These are phyloP conservation scores for Spodoptera picta DNA, from an alignment of 2,888 invertebrate species.

Conservation along the genomic window DNA sequence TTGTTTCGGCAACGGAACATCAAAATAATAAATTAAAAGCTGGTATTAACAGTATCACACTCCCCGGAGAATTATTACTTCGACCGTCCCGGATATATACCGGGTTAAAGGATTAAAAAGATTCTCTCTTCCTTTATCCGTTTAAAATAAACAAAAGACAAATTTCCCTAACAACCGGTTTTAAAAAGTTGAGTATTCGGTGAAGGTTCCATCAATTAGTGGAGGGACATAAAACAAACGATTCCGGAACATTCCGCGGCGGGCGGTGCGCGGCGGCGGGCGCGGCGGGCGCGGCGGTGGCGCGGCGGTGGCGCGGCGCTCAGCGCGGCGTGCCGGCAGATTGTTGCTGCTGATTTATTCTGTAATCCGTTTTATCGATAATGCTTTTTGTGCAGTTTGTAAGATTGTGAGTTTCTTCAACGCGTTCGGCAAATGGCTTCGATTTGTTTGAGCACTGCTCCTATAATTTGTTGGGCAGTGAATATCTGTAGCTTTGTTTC, in stretches of 20 bases:
- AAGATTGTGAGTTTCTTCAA: conserved; percentile 32
- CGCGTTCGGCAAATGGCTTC: conserved; percentile 14
- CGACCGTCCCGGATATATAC: conserved; percentile 12
- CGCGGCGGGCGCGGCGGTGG: conserved; percentile 4
- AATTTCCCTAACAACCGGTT: conserved; percentile 40
- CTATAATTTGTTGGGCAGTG: conserved; percentile 12
- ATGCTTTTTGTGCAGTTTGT: conserved; percentile 50
- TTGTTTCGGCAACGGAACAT: background rate
- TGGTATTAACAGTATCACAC: conserved; percentile 30
- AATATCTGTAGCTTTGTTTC: conserved; percentile 1
- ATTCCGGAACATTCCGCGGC: conserved; percentile 35
- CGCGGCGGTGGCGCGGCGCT: background rate
- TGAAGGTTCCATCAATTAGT: conserved; percentile 54
- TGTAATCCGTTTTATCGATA: conserved; percentile 50
- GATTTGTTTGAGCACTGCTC: conserved; percentile 32
- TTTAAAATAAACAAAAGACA: conserved; percentile 53
- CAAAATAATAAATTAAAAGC: conserved; percentile 7
- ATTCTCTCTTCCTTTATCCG: conserved; percentile 16
- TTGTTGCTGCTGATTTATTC: conserved; percentile 51
- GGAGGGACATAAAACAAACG: conserved; percentile 40
- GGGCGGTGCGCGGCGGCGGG: background rate
- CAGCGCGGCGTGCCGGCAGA: conserved; percentile 12
- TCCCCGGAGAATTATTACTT: conserved; percentile 26
- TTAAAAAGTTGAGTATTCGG: conserved; percentile 42
- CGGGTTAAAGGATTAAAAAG: conserved; percentile 44